Evolutionary conservation across 1,140 invertebrate genomes (phyloP).

Genomic region (Campodea augens): DNA sequence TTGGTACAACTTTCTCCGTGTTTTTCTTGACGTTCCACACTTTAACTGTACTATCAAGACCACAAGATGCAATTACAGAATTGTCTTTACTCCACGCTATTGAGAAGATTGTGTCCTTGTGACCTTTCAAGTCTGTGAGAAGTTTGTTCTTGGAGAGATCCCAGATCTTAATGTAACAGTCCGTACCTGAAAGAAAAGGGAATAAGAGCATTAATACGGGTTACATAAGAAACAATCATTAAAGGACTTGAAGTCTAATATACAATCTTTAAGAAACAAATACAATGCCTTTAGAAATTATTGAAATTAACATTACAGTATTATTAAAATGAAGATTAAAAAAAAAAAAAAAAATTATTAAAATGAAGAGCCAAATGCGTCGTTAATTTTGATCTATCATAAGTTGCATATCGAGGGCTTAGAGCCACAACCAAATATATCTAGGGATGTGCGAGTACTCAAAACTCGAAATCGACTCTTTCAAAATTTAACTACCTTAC

Average conservation of each 20-base stretch:
- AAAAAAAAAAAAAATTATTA: neutral
- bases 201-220: constrained; percentile 5
- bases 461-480: too few relatives aligned
- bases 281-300: neutral
- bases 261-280: neutral
- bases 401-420: too few relatives aligned
- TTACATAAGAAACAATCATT: neutral
- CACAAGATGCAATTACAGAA: constrained; percentile 37
- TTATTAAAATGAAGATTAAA: neutral
- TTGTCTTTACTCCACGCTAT: constrained; percentile 39
- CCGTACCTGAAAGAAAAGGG: constrained; percentile 32
- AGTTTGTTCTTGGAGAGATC: constrained; percentile 39
- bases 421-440: too few relatives aligned
- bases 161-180: constrained; percentile 43
- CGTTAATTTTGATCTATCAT: too few relatives aligned
- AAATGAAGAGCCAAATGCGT: neutral
- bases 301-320: neutral
- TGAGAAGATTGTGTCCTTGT: constrained; percentile 35
- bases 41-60: constrained; percentile 33
- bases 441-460: too few relatives aligned
- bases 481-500: too few relatives aligned
- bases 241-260: neutral
- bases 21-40: constrained; percentile 32
- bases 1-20: neutral
- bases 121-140: constrained; percentile 37